Base-by-base conservation (phyloP, 1,140 invertebrate species). In the Leucophenga varia region DNA sequence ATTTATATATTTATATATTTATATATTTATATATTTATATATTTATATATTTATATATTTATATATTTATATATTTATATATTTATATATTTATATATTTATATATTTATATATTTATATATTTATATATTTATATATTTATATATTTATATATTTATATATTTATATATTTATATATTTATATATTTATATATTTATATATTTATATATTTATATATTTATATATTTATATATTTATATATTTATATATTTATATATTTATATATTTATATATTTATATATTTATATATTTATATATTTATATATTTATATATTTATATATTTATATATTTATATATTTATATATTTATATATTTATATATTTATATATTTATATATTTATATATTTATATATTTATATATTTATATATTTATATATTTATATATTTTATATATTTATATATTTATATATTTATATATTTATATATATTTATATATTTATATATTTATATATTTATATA, bases 51-150 rank as follows among this genome's bases (percentile, higher is more conserved):
- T 28, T 22, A 32, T 49, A 37, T 31, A 21, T 44, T 21, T 25
- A 51, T n/a, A n/a, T n/a, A n/a, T n/a, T n/a, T n/a, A n/a, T n/a
- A n/a, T n/a, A n/a, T n/a, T n/a, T n/a, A n/a, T n/a, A n/a, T n/a
- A n/a, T n/a, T 22, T 43, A 31, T 41, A 37, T 45, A 31, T 44
- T n/a, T 45, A 40, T 58, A 42, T 18, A 31, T 31, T 38, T 44
- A 39, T 16, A 13, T 42, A 38, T 9, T 34, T 34, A 34, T 5
- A 34, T 34, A 8, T 8, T n/a, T 4, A 8, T 34, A 13, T 34
- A 8, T 34, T 34, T 13, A 13, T 14, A 34, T 34, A 8, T 6
- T n/a, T 34, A 8, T 48, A 25, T 47, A 35, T 20, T 30, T 43
- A 39, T 39, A 30, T 43, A 31, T 21, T 20, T 39, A 40, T 51